phyloP scores from a whole-genome alignment of 2,888 invertebrate species.

The Drosophila longiperda region DNA sequence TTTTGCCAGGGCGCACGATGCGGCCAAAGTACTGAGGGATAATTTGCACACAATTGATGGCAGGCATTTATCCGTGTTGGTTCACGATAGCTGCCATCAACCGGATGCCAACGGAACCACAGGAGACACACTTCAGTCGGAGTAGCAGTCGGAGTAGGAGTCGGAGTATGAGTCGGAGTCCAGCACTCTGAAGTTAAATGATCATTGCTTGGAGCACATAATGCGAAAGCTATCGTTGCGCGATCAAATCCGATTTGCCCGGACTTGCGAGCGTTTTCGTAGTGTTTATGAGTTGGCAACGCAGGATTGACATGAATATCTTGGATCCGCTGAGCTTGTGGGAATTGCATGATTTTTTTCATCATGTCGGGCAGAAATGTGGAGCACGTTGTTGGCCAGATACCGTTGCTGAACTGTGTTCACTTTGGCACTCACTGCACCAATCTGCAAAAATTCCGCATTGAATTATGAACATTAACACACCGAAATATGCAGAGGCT shows the following conservation, averaged over 20 bases:
- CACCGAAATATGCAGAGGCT: conserved; percentile 23
- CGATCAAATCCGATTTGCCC: conserved; percentile 48
- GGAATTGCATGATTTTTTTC: conserved; percentile 54
- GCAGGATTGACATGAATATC: conserved; percentile 13
- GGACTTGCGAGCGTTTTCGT: conserved; percentile 34
- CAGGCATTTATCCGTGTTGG: conserved; percentile 21
- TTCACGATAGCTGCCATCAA: conserved; percentile 41
- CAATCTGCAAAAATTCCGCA: conserved; percentile 22
- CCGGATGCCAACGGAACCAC: conserved; percentile 34
- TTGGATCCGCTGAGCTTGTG: conserved; percentile 33
- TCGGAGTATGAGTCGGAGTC: not conserved
- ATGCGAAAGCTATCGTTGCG: conserved; percentile 19
- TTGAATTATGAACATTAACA: conserved; percentile 12
- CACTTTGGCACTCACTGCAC: conserved; percentile 34
- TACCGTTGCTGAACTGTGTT: conserved; percentile 26
- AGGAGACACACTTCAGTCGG: no score
- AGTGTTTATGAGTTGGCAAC: conserved; percentile 21
- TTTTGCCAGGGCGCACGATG: conserved; percentile 26
- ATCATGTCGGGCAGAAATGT: conserved; percentile 25
- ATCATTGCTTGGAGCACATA: conserved; percentile 40
- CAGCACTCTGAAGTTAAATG: conserved; percentile 22
- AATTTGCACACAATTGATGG: conserved; percentile 21
- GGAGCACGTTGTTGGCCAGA: conserved; percentile 21
- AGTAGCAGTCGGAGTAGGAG: not conserved
- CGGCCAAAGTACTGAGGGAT: conserved; percentile 33